These are phyloP conservation scores for Brachyhypopomus occidentalis DNA, from an alignment of 2,113 vertebrate species.

Conservation along the genomic window DNA sequence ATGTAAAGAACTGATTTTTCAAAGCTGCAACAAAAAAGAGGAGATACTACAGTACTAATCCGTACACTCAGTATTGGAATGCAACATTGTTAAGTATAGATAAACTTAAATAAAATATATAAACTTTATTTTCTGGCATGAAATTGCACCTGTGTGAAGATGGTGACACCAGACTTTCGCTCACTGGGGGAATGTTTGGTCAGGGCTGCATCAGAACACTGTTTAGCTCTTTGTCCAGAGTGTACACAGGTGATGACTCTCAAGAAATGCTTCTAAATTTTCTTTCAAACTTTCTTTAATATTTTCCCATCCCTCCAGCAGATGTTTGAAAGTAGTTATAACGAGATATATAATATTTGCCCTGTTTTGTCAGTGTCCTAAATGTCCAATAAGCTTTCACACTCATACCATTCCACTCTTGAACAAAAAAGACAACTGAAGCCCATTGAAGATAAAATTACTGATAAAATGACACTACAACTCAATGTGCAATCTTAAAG, in stretches of 20 bases:
- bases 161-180: not conserved
- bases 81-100: not conserved
- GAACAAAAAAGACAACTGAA: not conserved
- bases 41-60: not conserved
- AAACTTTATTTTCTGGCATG: not conserved
- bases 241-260: not conserved
- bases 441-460: not conserved
- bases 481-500: too few relatives aligned
- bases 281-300: not conserved
- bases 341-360: not conserved
- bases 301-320: not conserved
- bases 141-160: not conserved
- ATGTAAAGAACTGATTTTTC: too few relatives aligned
- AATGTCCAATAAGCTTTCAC: too few relatives aligned
- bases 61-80: not conserved
- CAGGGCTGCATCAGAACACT: slow-evolving; percentile 1
- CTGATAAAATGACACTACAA: too few relatives aligned
- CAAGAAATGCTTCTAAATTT: not conserved
- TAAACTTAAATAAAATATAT: not conserved
- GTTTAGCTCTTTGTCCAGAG: not conserved
- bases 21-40: too few relatives aligned
- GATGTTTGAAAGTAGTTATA: not conserved
- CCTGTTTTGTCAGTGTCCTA: not conserved
- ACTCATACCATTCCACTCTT: not conserved
- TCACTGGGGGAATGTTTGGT: not conserved